Evolutionary conservation across 2,797 vertebrate genomes (phyloP).

Genomic region (Diceros bicornis): DNA sequence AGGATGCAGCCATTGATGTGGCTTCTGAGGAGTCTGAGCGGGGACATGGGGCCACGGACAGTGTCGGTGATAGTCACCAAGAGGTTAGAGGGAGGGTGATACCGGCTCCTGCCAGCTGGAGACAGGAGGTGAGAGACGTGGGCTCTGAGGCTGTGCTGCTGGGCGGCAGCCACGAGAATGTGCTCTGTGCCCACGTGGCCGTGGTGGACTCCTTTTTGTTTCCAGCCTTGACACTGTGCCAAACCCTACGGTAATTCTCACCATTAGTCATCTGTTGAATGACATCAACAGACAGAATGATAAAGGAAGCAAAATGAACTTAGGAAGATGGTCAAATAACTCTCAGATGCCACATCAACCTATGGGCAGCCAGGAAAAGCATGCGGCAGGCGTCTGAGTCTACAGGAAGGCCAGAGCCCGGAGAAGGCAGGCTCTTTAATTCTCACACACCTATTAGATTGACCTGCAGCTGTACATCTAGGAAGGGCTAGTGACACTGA

Average conservation of each 20-base stretch:
- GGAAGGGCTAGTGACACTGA: not conserved
- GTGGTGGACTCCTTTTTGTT: not conserved
- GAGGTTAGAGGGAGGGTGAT: not conserved
- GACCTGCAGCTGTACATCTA: not conserved
- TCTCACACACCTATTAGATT: not conserved
- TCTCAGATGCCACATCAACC: not conserved
- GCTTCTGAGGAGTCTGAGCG: not conserved
- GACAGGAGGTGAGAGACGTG: not conserved
- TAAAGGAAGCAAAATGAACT: not conserved
- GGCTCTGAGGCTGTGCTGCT: too few relatives aligned
- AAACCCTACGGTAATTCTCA: not conserved
- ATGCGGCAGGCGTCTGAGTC: not conserved
- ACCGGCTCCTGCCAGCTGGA: not conserved
- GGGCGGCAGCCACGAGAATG: not conserved
- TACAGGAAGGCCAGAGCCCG: not conserved
- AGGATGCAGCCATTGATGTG: not conserved
- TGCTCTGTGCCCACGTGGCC: not conserved
- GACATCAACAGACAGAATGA: not conserved
- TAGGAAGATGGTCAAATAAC: not conserved
- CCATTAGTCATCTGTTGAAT: not conserved
- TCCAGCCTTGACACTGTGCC: not conserved
- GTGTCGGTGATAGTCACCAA: not conserved
- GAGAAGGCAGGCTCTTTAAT: not conserved
- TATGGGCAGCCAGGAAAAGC: not conserved
- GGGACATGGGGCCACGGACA: accelerated